Evolutionary conservation across 92 coral and sea anemone species (phyloP), one percentile per base, ranked within the genome.

Genomic region (Virgularia gustaviana): DNA sequence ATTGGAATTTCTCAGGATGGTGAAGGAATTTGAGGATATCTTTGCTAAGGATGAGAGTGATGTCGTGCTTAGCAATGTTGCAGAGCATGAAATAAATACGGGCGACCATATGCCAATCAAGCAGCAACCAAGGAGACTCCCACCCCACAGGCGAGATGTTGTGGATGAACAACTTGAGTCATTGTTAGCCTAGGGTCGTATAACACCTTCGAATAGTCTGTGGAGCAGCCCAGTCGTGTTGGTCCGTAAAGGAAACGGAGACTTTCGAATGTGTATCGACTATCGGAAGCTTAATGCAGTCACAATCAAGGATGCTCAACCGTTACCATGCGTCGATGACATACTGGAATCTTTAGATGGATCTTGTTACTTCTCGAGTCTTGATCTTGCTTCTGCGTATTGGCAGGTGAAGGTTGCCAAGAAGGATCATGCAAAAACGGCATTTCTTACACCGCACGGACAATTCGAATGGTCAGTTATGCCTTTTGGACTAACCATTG

Each of bases 191-290:
- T 68, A 78, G 54, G 87, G 87, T 29, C 65, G 79, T 63, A 59
- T 43, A 0, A 64, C 79, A 78, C 62, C 72, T 12, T 77, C 77
- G n/a, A 57, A 49, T 44, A 70, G 80, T 47, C 80, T 71, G 29
- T 59, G 81, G 81, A 59, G 83, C 47, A 67, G 82, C n/a, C 88
- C 84, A 13, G 61, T 57, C 41, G 88, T 83, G 5, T 39, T 80
- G 33, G 83, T 57, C 43, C 70, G n/a, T 20, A 65, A 80, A 56
- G 33, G 75, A n/a, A 77, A 81, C 52, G 82, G 84, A 2, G 62
- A 72, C 9, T 72, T n/a, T n/a, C n/a, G n/a, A n/a, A n/a, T n/a
- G n/a, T n/a, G n/a, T n/a, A n/a, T n/a, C n/a, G n/a, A n/a, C 39
- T 78, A 60, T 39, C 63, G 80, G 44, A 71, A 37, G 36, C 38